These are phyloP conservation scores for Rhynchotus rufescens DNA, from an alignment of 2,797 vertebrate species.

Conservation along the genomic window DNA sequence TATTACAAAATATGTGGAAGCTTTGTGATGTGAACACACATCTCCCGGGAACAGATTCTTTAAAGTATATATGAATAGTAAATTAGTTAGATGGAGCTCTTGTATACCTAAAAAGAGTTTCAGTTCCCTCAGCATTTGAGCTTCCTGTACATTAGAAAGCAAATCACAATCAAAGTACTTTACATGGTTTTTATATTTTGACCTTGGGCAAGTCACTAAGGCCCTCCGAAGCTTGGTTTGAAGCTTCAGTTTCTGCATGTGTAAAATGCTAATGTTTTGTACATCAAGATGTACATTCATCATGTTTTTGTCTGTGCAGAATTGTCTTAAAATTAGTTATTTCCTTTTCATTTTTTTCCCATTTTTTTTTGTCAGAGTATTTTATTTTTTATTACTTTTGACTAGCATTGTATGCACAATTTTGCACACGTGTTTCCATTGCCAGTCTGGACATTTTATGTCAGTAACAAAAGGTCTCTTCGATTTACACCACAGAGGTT, in stretches of 20 bases:
- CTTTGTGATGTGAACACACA: conserved; percentile 57
- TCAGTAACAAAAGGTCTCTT: background rate
- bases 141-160: conserved; percentile 42
- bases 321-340: background rate
- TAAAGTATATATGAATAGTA: conserved; percentile 55
- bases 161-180: conserved; percentile 47
- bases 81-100: conserved; percentile 32
- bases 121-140: conserved; percentile 21
- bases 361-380: background rate
- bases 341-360: background rate
- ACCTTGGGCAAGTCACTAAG: conserved; percentile 41
- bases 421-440: background rate
- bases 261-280: conserved; percentile 18
- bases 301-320: background rate
- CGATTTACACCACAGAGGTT: background rate
- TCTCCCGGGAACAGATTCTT: conserved; percentile 41
- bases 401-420: fast-evolving
- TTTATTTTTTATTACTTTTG: background rate
- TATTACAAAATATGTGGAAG: conserved; percentile 30
- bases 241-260: conserved; percentile 16
- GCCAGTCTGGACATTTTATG: background rate
- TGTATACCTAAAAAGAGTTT: conserved; percentile 6
- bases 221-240: conserved; percentile 7
- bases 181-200: conserved; percentile 34
- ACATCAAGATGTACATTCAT: background rate